Conservation (phyloP, 1,140 invertebrate genomes). For the Acyrthosiphon pisum region DNA sequence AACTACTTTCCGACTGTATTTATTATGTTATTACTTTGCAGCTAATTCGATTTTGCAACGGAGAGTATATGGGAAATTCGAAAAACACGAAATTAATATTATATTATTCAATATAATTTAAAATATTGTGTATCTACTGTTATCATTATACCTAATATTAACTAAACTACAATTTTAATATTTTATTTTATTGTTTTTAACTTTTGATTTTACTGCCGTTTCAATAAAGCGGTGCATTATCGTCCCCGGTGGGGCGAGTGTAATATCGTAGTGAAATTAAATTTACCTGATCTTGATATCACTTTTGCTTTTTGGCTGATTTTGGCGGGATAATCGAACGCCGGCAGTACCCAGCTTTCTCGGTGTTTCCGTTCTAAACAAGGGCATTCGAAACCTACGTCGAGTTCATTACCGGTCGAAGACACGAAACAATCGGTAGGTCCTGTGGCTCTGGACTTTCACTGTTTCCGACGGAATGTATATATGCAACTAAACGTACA, state of each 20-base stretch:
- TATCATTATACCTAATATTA: neutral
- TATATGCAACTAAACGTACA: neutral
- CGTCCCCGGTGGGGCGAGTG: neutral
- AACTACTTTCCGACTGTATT: neutral
- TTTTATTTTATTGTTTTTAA: neutral
- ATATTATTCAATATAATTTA: neutral
- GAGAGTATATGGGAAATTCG: neutral
- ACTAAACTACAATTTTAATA: neutral
- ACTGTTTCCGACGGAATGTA: conserved; percentile 27
- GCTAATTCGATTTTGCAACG: neutral
- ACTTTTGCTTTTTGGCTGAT: conserved; percentile 22
- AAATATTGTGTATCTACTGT: neutral
- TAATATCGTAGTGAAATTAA: neutral
- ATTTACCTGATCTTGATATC: neutral
- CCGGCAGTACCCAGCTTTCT: conserved; percentile 5
- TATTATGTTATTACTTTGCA: neutral
- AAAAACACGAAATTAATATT: neutral
- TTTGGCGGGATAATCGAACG: conserved; percentile 3
- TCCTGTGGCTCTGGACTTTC: conserved; percentile 31
- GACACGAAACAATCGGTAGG: conserved; percentile 43
- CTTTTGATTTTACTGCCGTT: neutral
- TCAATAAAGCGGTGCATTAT: neutral
- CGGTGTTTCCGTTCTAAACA: conserved; percentile 23
- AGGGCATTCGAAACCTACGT: conserved; percentile 45
- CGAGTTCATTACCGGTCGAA: conserved; percentile 50